Percentiles rank a stretch among this genome's conserved stretches.
Conservation (phyloP, 2,797 vertebrate genomes). For the Esox lucius region DNA sequence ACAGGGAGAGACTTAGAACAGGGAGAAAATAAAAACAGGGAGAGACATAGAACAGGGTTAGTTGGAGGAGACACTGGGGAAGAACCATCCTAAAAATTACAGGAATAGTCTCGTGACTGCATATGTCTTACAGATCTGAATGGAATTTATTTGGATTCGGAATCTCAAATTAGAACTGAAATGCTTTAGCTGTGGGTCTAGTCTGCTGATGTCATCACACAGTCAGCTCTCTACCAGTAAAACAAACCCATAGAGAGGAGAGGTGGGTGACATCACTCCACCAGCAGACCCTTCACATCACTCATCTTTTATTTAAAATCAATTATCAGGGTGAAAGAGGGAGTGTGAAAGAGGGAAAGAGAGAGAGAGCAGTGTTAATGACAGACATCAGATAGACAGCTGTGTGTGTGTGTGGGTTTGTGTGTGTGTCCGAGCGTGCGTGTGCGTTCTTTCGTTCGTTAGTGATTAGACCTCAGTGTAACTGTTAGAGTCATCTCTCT, state of each 20-base stretch:
- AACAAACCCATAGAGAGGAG: not conserved
- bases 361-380: constrained; percentile 53
- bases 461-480: constrained; percentile 38
- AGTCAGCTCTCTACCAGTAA: constrained; percentile 8
- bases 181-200: not conserved
- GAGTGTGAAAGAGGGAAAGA: constrained; percentile 18
- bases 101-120: not conserved
- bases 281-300: constrained; percentile 60
- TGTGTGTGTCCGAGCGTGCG: too few relatives aligned
- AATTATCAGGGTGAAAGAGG: constrained; percentile 58
- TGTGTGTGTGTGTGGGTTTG: constrained; percentile 24
- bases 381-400: constrained; percentile 47
- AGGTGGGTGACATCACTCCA: constrained; percentile 1
- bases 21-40: constrained; percentile 12
- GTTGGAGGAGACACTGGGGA: not conserved
- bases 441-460: constrained; percentile 29
- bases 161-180: not conserved
- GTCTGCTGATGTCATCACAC: constrained; percentile 11
- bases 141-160: not conserved
- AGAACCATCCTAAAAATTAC: not conserved
- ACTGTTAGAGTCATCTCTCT: constrained; percentile 35
- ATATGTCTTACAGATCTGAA: not conserved
- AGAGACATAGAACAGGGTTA: constrained; percentile 6
- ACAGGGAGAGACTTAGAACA: not conserved
- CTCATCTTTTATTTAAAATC: constrained; percentile 66